Conservation (phyloP, 2,888 invertebrate genomes). For the Saturnia pavonia region DNA sequence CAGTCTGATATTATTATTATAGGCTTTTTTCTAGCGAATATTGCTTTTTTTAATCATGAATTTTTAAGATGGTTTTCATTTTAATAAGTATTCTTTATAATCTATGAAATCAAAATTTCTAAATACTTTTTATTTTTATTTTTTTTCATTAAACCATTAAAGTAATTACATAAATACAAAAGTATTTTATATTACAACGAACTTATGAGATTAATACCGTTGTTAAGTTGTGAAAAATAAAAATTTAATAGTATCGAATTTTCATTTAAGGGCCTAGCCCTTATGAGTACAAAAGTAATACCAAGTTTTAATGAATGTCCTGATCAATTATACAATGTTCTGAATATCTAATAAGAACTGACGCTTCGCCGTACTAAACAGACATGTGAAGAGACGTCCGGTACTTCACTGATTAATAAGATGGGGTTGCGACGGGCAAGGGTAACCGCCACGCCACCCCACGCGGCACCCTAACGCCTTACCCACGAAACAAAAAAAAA, state of each 20-base stretch:
- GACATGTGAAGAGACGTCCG: conserved; percentile 79
- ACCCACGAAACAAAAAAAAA: conserved; percentile 83
- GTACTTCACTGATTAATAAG: conserved; percentile 82
- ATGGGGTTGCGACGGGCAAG: conserved; percentile 79
- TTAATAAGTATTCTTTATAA: too few species aligned
- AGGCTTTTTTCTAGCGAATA: too few species aligned
- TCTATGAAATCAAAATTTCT: too few species aligned
- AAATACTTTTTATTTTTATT: too few species aligned
- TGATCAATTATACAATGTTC: conserved; percentile 36
- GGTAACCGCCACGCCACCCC: conserved; percentile 70
- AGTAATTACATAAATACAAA: too few species aligned
- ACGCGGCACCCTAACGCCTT: conserved; percentile 74
- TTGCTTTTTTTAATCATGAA: too few species aligned
- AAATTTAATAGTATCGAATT: background rate
- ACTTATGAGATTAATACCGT: background rate
- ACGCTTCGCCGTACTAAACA: conserved; percentile 61
- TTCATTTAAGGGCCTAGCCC: background rate
- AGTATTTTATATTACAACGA: background rate
- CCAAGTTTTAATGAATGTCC: conserved; percentile 20
- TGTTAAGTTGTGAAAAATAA: background rate
- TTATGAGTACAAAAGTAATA: background rate
- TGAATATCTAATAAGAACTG: conserved; percentile 69
- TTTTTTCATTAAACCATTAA: too few species aligned
- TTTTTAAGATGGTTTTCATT: too few species aligned
- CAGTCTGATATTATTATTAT: too few species aligned